Conservation (phyloP, 2,888 invertebrate genomes). For the Tenthredo amoena region DNA sequence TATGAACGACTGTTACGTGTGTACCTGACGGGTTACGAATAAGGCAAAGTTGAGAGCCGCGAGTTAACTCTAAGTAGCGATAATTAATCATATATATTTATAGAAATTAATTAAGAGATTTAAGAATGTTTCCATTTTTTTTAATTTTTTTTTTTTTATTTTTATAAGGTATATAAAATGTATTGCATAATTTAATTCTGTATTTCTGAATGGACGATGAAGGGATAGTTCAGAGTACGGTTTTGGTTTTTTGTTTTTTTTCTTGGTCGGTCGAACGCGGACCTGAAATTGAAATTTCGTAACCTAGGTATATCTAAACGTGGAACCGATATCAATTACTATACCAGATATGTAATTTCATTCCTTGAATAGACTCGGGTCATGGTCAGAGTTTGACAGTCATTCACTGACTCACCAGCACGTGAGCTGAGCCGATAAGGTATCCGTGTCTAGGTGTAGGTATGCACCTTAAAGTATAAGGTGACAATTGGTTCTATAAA, state of each 20-base stretch:
- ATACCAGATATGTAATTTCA: constrained; percentile 47
- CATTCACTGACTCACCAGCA: constrained; percentile 41
- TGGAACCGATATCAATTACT: constrained; percentile 40
- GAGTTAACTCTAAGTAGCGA: not conserved
- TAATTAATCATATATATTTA: not conserved
- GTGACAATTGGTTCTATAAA: constrained; percentile 17
- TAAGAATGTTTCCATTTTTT: not conserved
- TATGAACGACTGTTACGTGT: constrained; percentile 19
- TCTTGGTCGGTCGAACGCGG: not conserved
- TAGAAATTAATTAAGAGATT: not conserved
- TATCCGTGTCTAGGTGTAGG: not conserved
- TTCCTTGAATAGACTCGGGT: constrained; percentile 42
- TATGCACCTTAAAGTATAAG: constrained; percentile 14
- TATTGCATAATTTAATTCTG: not conserved
- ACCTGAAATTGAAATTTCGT: constrained; percentile 34
- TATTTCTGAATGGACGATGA: not conserved
- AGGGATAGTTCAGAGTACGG: not conserved
- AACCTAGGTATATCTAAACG: constrained; percentile 27
- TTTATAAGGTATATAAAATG: too few species aligned
- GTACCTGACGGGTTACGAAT: not conserved
- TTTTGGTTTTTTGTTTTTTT: not conserved
- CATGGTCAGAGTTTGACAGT: constrained; percentile 50
- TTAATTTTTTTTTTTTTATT: too few species aligned
- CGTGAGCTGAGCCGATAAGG: constrained; percentile 37
- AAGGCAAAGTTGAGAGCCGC: not conserved